Evolutionary conservation across 1,140 invertebrate genomes (phyloP).

Genomic region (Mya arenaria): DNA sequence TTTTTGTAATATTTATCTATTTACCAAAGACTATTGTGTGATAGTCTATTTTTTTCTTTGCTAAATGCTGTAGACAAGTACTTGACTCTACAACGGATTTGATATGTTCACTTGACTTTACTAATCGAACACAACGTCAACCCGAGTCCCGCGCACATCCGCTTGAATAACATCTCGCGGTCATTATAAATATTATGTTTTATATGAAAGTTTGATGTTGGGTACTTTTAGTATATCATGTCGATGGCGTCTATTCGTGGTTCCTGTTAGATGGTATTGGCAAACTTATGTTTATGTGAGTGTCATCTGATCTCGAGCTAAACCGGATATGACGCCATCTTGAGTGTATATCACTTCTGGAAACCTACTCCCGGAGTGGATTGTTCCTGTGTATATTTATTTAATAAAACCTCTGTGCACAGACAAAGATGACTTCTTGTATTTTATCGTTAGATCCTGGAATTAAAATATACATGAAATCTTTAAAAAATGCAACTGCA

Average conservation of each 20-base stretch:
- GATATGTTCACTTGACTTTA: constrained; percentile 41
- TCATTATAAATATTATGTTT: constrained; percentile 22
- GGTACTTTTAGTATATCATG: neutral
- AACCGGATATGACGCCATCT: constrained; percentile 16
- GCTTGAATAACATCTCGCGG: neutral
- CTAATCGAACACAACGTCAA: constrained; percentile 39
- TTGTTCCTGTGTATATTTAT: constrained; percentile 61
- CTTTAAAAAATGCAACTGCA: too few species aligned
- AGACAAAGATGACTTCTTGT: constrained; percentile 20
- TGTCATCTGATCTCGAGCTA: neutral
- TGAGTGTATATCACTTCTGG: constrained; percentile 40
- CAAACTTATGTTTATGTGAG: neutral
- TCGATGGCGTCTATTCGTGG: neutral
- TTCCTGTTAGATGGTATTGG: constrained; percentile 2
- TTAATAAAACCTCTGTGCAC: constrained; percentile 62
- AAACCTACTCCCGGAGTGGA: constrained; percentile 50
- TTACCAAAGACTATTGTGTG: constrained; percentile 19
- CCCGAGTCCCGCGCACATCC: constrained; percentile 44
- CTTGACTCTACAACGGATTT: constrained; percentile 53
- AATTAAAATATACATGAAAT: too few species aligned
- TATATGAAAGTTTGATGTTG: constrained; percentile 38
- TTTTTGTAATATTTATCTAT: constrained; percentile 55
- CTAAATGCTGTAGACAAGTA: constrained; percentile 56
- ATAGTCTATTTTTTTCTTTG: constrained; percentile 37
- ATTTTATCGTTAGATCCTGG: too few species aligned